Conservation (phyloP, 2,113 vertebrate genomes). For the Tringa solitaria region DNA sequence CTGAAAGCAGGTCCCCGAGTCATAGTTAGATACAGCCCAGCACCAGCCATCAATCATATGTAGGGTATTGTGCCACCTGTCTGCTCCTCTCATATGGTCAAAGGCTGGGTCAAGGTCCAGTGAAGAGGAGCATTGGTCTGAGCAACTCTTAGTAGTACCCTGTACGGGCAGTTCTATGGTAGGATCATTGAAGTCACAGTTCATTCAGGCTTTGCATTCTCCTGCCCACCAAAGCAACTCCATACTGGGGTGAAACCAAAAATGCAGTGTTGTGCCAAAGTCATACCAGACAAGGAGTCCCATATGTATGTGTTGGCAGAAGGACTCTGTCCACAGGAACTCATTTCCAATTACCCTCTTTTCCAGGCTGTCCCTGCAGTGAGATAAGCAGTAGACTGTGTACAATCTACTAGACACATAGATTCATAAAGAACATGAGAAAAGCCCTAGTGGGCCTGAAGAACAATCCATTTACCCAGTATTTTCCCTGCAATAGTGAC, state of each 20-base stretch:
- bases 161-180: background rate
- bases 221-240: background rate
- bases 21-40: background rate
- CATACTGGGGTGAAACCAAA: background rate
- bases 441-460: background rate
- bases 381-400: background rate
- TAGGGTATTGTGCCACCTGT: background rate
- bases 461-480: background rate
- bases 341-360: background rate
- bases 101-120: background rate
- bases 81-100: background rate
- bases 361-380: background rate
- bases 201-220: background rate
- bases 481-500: background rate
- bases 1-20: background rate
- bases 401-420: background rate
- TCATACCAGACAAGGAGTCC: fast-evolving
- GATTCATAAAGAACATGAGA: background rate
- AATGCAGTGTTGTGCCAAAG: fast-evolving
- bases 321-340: background rate
- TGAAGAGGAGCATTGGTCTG: background rate
- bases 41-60: fast-evolving
- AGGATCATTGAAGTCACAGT: background rate
- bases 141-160: background rate
- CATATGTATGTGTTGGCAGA: background rate